A percentile compares a stretch with the other conserved stretches of the same genome.
Conservation (phyloP, 2,113 vertebrate genomes). For the Brienomyrus brachyistius region DNA sequence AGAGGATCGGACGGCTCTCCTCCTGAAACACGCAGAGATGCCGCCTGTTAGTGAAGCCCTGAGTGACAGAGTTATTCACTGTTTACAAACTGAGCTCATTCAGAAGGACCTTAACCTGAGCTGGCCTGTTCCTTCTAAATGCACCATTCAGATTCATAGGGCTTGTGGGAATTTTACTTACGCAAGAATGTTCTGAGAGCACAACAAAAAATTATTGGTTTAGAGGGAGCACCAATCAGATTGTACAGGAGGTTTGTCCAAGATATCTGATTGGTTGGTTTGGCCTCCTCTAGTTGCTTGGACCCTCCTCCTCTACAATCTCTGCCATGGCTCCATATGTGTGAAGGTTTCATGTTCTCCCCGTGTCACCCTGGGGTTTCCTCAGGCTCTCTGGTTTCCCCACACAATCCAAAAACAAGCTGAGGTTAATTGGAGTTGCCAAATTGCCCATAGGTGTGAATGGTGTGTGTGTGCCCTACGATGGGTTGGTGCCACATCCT, state of each 20-base stretch:
- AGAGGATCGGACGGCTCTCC: constrained; percentile 56
- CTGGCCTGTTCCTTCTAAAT: not conserved
- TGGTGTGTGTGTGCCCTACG: not conserved
- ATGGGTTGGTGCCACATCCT: not conserved
- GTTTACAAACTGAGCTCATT: not conserved
- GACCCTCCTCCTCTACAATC: too few relatives aligned
- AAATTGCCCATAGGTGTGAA: too few relatives aligned
- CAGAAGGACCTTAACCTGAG: not conserved
- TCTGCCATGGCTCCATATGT: not conserved
- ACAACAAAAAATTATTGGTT: not conserved
- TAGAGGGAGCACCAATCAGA: not conserved
- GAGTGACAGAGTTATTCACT: not conserved
- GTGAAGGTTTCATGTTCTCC: not conserved
- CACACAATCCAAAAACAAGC: too few relatives aligned
- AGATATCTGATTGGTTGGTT: not conserved
- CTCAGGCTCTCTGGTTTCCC: too few relatives aligned
- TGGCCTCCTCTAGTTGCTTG: too few relatives aligned
- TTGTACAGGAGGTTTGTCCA: not conserved
- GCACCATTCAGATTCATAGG: not conserved
- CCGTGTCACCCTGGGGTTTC: not conserved
- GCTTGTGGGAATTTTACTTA: not conserved
- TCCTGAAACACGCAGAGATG: constrained; percentile 41
- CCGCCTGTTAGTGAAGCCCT: not conserved
- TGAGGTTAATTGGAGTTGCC: too few relatives aligned
- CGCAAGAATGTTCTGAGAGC: not conserved